Evolutionary conservation across 2,797 vertebrate genomes (phyloP).

Genomic region (Hybognathus amarus): DNA sequence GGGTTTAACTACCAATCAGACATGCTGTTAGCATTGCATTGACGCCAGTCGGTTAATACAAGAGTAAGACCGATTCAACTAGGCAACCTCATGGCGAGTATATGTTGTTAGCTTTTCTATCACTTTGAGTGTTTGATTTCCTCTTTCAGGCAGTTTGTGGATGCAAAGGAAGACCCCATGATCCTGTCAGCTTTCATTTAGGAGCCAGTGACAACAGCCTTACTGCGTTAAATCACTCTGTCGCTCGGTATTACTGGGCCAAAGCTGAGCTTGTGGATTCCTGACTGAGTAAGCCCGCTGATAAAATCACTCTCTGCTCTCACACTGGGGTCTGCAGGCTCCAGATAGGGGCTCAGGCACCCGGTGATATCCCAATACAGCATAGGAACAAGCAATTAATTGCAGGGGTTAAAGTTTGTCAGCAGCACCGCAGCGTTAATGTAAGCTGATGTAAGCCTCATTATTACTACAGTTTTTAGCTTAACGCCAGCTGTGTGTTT

Average conservation of each 20-base stretch:
- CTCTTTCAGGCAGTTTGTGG: constrained; percentile 19
- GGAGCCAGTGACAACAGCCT: constrained; percentile 13
- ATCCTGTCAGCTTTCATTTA: constrained; percentile 47
- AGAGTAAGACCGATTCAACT: not conserved
- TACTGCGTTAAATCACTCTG: constrained; percentile 33
- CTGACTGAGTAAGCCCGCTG: constrained; percentile 26
- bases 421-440: constrained; percentile 1
- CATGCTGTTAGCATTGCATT: not conserved
- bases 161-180: constrained; percentile 13
- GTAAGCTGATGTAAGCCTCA: constrained; percentile 22
- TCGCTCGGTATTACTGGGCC: constrained; percentile 8
- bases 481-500: not conserved
- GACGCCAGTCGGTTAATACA: not conserved
- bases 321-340: constrained; percentile 22
- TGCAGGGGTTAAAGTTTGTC: constrained; percentile 21
- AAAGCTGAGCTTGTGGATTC: constrained; percentile 29
- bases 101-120: constrained; percentile 28
- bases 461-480: constrained; percentile 2
- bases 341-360: constrained; percentile 39
- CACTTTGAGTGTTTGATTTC: constrained; percentile 30
- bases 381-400: constrained; percentile 29
- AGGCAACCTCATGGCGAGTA: not conserved
- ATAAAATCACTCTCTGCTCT: constrained; percentile 46
- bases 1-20: constrained; percentile 3
- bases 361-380: not conserved